phyloP scores from a whole-genome alignment of 2,113 vertebrate genomes.

The Globicephala melas region DNA sequence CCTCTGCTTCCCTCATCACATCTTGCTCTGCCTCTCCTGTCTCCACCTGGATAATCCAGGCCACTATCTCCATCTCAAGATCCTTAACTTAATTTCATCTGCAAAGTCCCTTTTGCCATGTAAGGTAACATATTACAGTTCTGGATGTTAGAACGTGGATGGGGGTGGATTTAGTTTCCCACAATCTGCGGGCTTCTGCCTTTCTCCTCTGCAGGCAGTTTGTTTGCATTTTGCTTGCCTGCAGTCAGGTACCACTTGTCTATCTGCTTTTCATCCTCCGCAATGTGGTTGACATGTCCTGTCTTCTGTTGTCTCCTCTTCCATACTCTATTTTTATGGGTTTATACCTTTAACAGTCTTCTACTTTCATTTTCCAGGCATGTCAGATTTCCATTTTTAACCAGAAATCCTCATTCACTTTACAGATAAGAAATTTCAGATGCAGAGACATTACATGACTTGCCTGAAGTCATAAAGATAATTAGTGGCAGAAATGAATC shows the following conservation, averaged over 20 bases:
- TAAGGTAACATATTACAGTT: neutral
- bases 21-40: neutral
- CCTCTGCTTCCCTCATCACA: neutral
- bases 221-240: neutral
- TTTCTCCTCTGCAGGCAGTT: neutral
- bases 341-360: neutral
- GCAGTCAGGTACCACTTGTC: neutral
- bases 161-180: neutral
- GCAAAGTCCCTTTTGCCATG: neutral
- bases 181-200: neutral
- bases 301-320: neutral
- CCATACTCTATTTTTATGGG: neutral
- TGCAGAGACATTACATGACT: neutral
- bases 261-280: neutral
- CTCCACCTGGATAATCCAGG: neutral
- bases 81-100: neutral
- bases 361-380: neutral
- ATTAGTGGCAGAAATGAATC: neutral
- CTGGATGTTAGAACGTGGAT: neutral
- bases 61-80: neutral
- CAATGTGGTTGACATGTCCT: neutral
- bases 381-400: neutral
- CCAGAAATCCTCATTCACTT: neutral
- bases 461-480: neutral
- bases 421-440: neutral